Conservation (phyloP, 2,113 vertebrate genomes). For the Nothocercus julius region DNA sequence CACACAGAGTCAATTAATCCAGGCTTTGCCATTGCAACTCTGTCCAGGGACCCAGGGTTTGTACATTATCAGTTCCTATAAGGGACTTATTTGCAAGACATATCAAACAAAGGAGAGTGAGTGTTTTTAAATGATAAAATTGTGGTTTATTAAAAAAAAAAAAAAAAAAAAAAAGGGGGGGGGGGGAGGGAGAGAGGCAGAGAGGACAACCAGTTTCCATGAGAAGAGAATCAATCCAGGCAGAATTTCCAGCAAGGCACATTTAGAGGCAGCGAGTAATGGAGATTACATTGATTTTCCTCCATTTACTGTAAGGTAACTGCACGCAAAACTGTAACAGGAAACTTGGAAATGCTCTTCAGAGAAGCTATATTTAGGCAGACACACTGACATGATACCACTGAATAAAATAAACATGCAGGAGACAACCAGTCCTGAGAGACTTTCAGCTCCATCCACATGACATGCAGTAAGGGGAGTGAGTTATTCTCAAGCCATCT, state of each 20-base stretch:
- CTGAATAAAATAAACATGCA: slow-evolving; percentile 79
- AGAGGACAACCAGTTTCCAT: neutral
- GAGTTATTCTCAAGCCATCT: slow-evolving; percentile 55
- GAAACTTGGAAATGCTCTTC: slow-evolving; percentile 77
- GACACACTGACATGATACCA: slow-evolving; percentile 78
- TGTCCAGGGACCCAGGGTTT: neutral
- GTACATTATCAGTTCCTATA: neutral
- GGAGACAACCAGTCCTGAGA: slow-evolving; percentile 70
- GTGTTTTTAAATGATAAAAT: neutral
- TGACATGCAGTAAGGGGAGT: slow-evolving; percentile 45
- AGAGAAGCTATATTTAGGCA: slow-evolving; percentile 78
- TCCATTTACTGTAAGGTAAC: slow-evolving; percentile 76
- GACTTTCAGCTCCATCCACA: slow-evolving; percentile 56
- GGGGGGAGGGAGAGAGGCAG: neutral
- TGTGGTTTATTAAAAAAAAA: neutral
- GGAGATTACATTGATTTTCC: slow-evolving; percentile 70
- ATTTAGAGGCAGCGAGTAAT: neutral
- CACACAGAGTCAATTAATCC: neutral
- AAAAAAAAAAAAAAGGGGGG: neutral
- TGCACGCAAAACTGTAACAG: slow-evolving; percentile 70
- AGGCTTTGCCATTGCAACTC: neutral
- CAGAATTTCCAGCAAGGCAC: slow-evolving; percentile 60
- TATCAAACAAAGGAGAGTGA: slow-evolving; percentile 21
- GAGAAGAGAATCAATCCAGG: neutral
- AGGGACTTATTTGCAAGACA: slow-evolving; percentile 6